Conservation (phyloP, 30 jellyfish, hydroid and myxozoan species). For the Cassiopea andromeda region DNA sequence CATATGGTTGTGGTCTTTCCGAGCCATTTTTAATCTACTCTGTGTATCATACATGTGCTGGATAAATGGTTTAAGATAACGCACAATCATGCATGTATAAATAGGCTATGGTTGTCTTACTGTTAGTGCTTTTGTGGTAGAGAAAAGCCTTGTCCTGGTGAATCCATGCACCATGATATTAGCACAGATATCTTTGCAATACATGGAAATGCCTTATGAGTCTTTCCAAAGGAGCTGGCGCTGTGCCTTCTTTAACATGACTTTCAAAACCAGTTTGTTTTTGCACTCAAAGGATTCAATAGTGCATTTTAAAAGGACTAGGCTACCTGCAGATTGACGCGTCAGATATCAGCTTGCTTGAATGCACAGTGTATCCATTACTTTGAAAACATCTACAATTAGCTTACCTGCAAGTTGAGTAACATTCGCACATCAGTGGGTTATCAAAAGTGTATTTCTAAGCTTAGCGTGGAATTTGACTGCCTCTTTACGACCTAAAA, state of each 20-base stretch:
- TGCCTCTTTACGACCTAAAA: background rate
- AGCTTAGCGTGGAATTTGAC: background rate
- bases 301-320: background rate
- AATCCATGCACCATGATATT: no score
- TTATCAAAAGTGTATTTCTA: background rate
- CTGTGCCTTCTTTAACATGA: background rate
- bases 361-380: background rate
- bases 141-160: no score
- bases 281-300: background rate
- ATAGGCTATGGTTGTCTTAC: no score
- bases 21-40: no score
- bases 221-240: background rate
- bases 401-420: conserved; percentile 1
- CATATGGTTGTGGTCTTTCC: no score
- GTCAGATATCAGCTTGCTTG: background rate
- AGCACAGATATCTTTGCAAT: no score
- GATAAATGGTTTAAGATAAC: no score
- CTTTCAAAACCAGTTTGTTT: background rate
- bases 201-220: background rate
- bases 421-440: background rate
- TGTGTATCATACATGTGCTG: no score
- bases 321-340: conserved; percentile 20
- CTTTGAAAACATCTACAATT: background rate
- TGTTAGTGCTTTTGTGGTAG: no score
- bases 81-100: no score